phyloP scores from a whole-genome alignment of 2,888 invertebrate genomes.

The Tiphia femorata region DNA sequence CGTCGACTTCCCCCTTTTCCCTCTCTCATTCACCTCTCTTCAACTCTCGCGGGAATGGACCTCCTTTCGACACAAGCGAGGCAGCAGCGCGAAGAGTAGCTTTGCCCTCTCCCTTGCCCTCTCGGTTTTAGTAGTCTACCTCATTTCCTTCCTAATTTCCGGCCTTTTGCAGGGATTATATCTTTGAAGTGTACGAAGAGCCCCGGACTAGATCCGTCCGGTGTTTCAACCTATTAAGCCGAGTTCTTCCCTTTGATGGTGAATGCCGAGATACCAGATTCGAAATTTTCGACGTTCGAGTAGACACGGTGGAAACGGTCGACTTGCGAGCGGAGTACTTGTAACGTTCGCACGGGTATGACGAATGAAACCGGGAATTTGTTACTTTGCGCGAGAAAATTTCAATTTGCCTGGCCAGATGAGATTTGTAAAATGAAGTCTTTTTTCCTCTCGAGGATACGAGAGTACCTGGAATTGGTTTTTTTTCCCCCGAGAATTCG shows the following conservation, averaged over 20 bases:
- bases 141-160: slow-evolving; percentile 55
- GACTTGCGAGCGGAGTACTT: too few relatives aligned
- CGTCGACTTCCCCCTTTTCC: background rate
- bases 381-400: too few relatives aligned
- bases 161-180: slow-evolving; percentile 35
- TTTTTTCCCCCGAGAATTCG: too few relatives aligned
- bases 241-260: background rate
- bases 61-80: slow-evolving; percentile 12
- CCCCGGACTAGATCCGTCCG: slow-evolving; percentile 14
- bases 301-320: too few relatives aligned
- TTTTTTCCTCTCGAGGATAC: too few relatives aligned
- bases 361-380: too few relatives aligned
- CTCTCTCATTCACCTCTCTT: background rate
- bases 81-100: slow-evolving; percentile 15
- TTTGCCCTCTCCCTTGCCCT: slow-evolving; percentile 12
- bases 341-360: too few relatives aligned
- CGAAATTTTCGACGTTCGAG: too few relatives aligned
- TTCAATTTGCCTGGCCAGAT: too few relatives aligned
- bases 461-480: too few relatives aligned
- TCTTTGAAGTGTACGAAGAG: slow-evolving; percentile 27
- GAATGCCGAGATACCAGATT: too few relatives aligned
- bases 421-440: too few relatives aligned
- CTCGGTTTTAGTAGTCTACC: slow-evolving; percentile 34
- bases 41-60: slow-evolving; percentile 3
- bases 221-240: slow-evolving; percentile 28